A percentile compares a stretch with the other conserved stretches of the same genome.
phyloP scores from a whole-genome alignment of 2,113 vertebrate genomes.

The Cnemophilus loriae region DNA sequence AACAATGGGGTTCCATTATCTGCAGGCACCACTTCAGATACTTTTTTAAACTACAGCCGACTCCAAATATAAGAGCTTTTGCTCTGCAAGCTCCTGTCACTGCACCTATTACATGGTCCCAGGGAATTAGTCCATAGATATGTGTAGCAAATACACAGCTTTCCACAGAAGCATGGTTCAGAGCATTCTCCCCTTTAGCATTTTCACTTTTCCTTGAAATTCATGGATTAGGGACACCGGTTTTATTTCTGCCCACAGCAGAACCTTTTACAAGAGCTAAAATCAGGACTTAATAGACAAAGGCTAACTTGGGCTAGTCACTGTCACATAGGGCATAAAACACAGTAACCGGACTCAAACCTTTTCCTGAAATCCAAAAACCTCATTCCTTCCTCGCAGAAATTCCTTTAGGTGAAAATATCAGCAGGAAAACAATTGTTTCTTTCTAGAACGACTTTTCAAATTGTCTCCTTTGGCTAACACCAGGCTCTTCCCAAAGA shows the following conservation, averaged over 20 bases:
- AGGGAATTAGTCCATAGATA: not conserved
- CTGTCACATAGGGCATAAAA: rapidly evolving
- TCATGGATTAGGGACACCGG: not conserved
- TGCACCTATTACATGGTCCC: not conserved
- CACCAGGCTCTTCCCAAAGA: not conserved
- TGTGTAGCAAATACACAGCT: not conserved
- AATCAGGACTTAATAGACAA: not conserved
- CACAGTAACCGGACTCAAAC: not conserved
- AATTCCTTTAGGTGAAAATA: not conserved
- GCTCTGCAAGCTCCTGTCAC: not conserved
- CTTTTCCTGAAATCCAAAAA: not conserved
- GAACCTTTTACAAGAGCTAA: not conserved
- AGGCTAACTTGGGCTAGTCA: not conserved
- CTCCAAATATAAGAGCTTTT: not conserved
- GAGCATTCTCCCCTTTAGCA: not conserved
- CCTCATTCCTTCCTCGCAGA: not conserved
- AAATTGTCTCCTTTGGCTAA: not conserved
- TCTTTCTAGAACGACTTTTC: not conserved
- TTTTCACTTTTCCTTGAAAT: not conserved
- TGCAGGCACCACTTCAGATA: not conserved
- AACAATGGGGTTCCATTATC: not conserved
- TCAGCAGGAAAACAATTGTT: not conserved
- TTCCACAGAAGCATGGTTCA: not conserved
- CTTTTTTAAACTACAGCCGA: not conserved
- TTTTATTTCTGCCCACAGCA: not conserved